Evolutionary conservation across 2,888 invertebrate species (phyloP), one percentile per base, ranked within the genome.

Genomic region (Aplocera efformata): DNA sequence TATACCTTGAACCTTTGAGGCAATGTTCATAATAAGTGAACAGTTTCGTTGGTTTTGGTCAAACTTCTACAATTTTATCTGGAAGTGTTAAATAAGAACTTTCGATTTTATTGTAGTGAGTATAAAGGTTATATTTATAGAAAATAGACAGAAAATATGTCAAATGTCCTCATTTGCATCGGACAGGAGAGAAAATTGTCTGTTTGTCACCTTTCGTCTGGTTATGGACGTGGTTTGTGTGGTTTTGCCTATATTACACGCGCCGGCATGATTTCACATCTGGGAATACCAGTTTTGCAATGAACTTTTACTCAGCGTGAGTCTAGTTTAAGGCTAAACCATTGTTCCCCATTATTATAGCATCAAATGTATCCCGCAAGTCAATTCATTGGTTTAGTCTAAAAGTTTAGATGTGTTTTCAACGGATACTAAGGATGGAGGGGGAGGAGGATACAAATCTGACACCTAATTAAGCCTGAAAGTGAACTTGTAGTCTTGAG

Each of bases 111-210:
- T 42, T 0, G 0, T 0, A 0, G 28, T 9, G 30, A 4, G 0
- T 32, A 53, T 67, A 51, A 38, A 41, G 43, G 26, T 39, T 24
- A 1, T 20, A 32, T 39, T 23, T 6, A 2, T 1, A 45, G 32
- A 53, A 39, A 40, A 39, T 0, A 11, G 49, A 48, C 58, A 20
- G 29, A 22, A 24, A 13, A 20, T 52, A 58, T 56, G 60, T 58
- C 68, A 73, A 70, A 72, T 72, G 69, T 64, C 60, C 70, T 75
- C 74, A 75, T 78, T 79, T 78, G 72, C 77, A 77, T 75, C 53
- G 71, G 74, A 72, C 74, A 74, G 68, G 71, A 69, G 68, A 64
- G 72, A 72, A 75, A 67, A 75, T 73, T 72, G 73, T 68, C 67
- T 71, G 69, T 70, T 71, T 75, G 71, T 70, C 74, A 77, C 72